A percentile compares a stretch with the other conserved stretches of the same genome.
Evolutionary conservation across 2,113 vertebrate species (phyloP).

Genomic region (Alethe castanea): DNA sequence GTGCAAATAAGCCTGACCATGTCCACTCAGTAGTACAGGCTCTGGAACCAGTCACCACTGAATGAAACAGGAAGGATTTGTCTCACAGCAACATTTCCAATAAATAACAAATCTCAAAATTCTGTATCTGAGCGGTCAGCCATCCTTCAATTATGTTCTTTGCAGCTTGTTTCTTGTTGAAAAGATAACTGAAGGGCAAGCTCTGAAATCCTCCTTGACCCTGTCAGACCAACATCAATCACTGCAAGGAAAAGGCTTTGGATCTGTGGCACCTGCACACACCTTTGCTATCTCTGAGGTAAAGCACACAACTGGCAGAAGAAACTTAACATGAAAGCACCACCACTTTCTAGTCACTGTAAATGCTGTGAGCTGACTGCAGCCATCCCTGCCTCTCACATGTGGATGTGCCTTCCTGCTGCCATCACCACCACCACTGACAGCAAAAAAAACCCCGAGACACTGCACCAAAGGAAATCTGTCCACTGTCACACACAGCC

Average conservation of each 20-base stretch:
- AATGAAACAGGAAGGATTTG: background rate
- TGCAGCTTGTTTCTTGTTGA: background rate
- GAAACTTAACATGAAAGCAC: background rate
- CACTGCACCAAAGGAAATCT: background rate
- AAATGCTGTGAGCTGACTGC: rapidly evolving
- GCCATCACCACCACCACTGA: background rate
- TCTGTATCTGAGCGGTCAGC: background rate
- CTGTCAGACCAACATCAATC: background rate
- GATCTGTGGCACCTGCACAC: background rate
- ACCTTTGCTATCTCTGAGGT: background rate
- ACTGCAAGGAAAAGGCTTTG: background rate
- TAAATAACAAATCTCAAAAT: background rate
- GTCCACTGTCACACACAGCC: background rate
- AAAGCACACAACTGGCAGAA: background rate
- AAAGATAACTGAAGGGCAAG: background rate
- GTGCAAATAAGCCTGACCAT: background rate
- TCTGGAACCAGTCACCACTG: background rate
- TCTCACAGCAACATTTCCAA: background rate
- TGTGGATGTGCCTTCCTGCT: background rate
- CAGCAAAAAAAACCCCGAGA: rapidly evolving
- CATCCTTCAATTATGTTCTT: background rate
- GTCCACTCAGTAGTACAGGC: background rate
- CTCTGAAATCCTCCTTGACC: background rate
- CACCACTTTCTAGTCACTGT: background rate
- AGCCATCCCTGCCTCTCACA: background rate